These are phyloP conservation scores for Nibea coibor DNA, from an alignment of 2,113 vertebrate species.

Conservation along the genomic window DNA sequence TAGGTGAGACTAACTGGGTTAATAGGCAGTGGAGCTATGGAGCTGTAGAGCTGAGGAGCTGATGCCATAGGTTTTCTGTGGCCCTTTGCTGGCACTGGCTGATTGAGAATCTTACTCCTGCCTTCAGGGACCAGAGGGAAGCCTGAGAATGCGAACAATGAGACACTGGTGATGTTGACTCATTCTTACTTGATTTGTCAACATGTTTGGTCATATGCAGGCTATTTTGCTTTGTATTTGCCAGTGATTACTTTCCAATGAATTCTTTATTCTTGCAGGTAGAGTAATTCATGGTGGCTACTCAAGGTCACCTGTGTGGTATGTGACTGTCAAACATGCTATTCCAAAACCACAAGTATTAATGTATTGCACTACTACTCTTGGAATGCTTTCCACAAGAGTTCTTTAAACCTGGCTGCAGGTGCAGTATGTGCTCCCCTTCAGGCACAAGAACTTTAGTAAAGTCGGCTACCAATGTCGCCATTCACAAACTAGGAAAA, in stretches of 20 bases:
- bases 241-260: background rate
- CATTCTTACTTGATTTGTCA: conserved; percentile 9
- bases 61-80: conserved; percentile 39
- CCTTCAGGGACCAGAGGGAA: conserved; percentile 12
- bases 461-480: background rate
- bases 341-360: background rate
- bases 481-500: background rate
- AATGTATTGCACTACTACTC: background rate
- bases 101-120: conserved; percentile 10
- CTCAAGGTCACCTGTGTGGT: background rate
- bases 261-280: background rate
- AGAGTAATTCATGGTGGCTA: background rate
- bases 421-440: background rate
- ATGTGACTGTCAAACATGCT: background rate
- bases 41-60: conserved; percentile 39
- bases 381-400: background rate
- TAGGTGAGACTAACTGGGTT: conserved; percentile 63
- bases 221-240: background rate
- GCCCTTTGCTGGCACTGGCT: background rate
- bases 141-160: background rate
- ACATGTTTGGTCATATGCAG: background rate
- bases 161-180: conserved; percentile 25
- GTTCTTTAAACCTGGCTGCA: background rate
- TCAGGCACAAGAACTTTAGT: background rate
- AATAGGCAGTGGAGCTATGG: conserved; percentile 50